Conservation (phyloP, 1,140 invertebrate species). For the Pogonomyrmex barbatus region DNA sequence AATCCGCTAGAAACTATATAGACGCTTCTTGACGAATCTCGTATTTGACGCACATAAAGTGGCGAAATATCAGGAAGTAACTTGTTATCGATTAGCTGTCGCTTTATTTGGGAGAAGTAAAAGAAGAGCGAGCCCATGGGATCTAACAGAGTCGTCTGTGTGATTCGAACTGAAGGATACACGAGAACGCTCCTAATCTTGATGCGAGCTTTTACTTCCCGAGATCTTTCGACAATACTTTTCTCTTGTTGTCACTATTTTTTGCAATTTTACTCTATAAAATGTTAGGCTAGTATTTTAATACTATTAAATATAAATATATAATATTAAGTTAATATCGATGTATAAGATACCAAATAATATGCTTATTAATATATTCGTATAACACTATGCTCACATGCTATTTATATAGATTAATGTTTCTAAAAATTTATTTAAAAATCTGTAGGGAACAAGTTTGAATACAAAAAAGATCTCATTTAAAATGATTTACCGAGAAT, state of each 20-base stretch:
- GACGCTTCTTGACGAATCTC: slow-evolving; percentile 3
- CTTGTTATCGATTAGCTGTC: slow-evolving; percentile 85
- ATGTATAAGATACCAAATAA: neutral
- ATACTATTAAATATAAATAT: too few relatives aligned
- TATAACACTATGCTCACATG: neutral
- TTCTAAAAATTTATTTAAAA: neutral
- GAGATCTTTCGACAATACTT: slow-evolving; percentile 48
- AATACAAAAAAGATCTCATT: neutral
- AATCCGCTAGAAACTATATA: neutral
- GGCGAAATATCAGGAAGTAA: slow-evolving; percentile 59
- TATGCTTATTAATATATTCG: neutral
- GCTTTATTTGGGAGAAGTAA: slow-evolving; percentile 84
- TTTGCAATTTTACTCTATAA: slow-evolving; percentile 36
- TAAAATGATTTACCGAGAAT: neutral
- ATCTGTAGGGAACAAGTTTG: neutral
- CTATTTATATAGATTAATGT: neutral
- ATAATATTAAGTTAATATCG: neutral
- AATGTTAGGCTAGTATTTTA: neutral
- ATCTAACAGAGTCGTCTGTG: slow-evolving; percentile 73
- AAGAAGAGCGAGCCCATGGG: slow-evolving; percentile 84
- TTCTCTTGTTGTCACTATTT: neutral
- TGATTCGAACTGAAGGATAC: slow-evolving; percentile 82
- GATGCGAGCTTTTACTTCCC: slow-evolving; percentile 70
- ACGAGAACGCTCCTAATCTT: slow-evolving; percentile 84
- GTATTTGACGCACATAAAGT: neutral